Evolutionary conservation across 2,888 invertebrate genomes (phyloP), one percentile per base, ranked within the genome.

Genomic region (Tetragnatha montana): DNA sequence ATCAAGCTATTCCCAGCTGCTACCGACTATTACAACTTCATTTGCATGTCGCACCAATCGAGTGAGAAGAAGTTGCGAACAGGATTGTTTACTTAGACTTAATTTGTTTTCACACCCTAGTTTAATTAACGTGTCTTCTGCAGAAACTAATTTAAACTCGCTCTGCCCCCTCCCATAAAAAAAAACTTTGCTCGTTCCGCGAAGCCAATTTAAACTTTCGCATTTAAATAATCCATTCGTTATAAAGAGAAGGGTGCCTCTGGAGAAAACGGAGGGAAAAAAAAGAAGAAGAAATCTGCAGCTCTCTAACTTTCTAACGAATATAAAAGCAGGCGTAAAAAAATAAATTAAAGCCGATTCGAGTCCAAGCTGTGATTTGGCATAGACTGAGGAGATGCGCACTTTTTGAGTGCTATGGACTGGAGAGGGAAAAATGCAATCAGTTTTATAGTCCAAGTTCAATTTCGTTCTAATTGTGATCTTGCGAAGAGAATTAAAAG

Each of bases 401-500:
- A 35, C 35, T 35, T 35, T 35, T 35, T 35, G 35, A 35, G 35
- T 35, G 35, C 35, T 2, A 35, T 35, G 35, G 35, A 35, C 35
- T 1, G 35, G 35, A 35, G 35, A 75, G 51, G n/a, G 8, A 19
- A 82, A 88, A 82, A 50, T 17, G 19, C 82, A 78, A 82, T 88
- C 87, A 78, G 76, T 78, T 78, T 76, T 76, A 82, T 82, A 82
- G 81, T 70, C 86, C 79, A 60, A 79, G 60, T 86, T 86, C 87
- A 81, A 88, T 88, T 88, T 87, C 81, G 76, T 71, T 82, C 82
- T 87, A 87, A 87, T 87, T 87, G 81, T 76, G 70, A 88, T 78
- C n/a, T 70, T 76, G 69, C 50, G 81, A 74, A 75, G 75, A 81
- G 81, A 87, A 88, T 82, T 82, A 82, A 80, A 82, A 88, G 81